Conservation (phyloP, 2,113 vertebrate species). For the Amazona guildingii region DNA sequence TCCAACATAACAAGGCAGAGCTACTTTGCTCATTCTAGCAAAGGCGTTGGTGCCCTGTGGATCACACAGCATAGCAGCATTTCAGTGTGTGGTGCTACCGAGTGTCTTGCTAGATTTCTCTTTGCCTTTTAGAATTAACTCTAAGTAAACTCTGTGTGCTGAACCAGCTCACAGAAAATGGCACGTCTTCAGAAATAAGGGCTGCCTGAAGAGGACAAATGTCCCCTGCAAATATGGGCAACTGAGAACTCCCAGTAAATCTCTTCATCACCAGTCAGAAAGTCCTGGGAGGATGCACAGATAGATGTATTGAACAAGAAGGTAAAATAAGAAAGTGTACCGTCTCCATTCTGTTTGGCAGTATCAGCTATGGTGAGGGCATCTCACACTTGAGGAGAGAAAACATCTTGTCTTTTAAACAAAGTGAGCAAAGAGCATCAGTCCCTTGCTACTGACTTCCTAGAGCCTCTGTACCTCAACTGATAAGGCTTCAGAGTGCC, state of each 20-base stretch:
- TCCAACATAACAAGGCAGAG: neutral
- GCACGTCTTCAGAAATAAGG: neutral
- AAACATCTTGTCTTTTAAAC: neutral
- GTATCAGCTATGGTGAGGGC: neutral
- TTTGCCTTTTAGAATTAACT: neutral
- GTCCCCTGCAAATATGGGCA: neutral
- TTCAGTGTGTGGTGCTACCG: rapidly evolving
- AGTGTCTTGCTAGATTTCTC: neutral
- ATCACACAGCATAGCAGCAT: neutral
- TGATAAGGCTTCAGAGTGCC: neutral
- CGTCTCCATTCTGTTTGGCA: neutral
- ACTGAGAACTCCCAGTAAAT: neutral
- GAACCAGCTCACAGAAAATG: neutral
- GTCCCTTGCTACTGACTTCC: neutral
- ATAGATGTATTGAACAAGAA: neutral
- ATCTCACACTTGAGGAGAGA: neutral
- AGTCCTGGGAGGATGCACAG: neutral
- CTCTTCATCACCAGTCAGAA: neutral
- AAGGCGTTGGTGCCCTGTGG: neutral
- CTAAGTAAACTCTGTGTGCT: neutral
- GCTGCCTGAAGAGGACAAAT: neutral
- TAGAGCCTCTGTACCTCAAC: neutral
- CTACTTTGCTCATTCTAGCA: conserved; percentile 1
- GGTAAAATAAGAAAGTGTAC: neutral
- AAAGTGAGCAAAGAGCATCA: neutral